Evolutionary conservation across 35 echinoderm and acorn worm species (phyloP).

Genomic region (Strongylocentrotus purpuratus): DNA sequence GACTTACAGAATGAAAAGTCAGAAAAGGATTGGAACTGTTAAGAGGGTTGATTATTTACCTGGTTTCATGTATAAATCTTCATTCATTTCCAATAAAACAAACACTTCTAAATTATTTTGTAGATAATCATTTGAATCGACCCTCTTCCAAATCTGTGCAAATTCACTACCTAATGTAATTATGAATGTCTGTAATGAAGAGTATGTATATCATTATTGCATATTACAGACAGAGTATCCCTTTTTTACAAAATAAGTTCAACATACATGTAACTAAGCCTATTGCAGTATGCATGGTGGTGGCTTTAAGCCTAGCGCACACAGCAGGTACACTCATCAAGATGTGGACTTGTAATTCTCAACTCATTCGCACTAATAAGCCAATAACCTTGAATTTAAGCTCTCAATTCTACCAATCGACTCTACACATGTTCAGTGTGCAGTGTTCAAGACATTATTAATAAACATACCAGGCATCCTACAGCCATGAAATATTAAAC

Average conservation of each 20-base stretch:
- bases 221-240: background rate
- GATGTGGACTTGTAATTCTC: background rate
- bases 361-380: background rate
- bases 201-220: background rate
- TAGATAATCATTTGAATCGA: background rate
- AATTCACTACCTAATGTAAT: background rate
- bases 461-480: background rate
- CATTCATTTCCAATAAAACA: no score
- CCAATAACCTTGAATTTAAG: background rate
- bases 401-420: background rate
- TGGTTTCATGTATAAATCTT: no score
- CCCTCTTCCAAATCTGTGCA: background rate
- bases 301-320: background rate
- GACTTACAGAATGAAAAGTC: no score
- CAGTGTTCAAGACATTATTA: background rate
- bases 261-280: background rate
- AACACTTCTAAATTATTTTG: no score
- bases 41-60: no score
- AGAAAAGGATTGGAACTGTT: no score
- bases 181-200: background rate
- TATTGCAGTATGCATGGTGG: background rate
- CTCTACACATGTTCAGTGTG: constrained; percentile 7
- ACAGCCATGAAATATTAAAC: background rate
- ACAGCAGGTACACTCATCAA: background rate
- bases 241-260: background rate